phyloP scores from a whole-genome alignment of 1,140 invertebrate genomes.

The Caenorhabditis brenneri region DNA sequence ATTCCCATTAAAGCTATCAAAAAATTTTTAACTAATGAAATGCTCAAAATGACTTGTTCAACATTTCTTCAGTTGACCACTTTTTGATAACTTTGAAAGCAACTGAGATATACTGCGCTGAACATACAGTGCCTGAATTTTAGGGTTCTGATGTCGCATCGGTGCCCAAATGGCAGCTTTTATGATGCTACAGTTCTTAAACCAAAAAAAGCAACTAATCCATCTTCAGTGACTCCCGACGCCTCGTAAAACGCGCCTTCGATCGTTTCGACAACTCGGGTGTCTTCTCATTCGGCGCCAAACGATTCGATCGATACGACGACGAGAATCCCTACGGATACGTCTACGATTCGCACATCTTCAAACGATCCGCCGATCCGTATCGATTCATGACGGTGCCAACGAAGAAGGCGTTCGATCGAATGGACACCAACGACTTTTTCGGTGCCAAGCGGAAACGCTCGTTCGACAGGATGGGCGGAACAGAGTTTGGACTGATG shows the following conservation, averaged over 20 bases:
- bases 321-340: slow-evolving; percentile 20
- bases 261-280: slow-evolving; percentile 32
- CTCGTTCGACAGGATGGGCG: neutral
- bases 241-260: slow-evolving; percentile 7
- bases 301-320: slow-evolving; percentile 38
- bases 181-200: too few relatives aligned
- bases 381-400: neutral
- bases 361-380: neutral
- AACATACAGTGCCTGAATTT: too few relatives aligned
- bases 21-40: too few relatives aligned
- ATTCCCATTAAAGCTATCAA: too few relatives aligned
- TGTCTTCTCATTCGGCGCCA: slow-evolving; percentile 24
- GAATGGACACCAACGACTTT: slow-evolving; percentile 24
- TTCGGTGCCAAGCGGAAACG: slow-evolving; percentile 21
- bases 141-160: too few relatives aligned
- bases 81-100: too few relatives aligned
- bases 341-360: neutral
- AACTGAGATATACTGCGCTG: too few relatives aligned
- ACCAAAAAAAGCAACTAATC: too few relatives aligned
- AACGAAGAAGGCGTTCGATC: slow-evolving; percentile 6
- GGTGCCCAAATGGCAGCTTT: too few relatives aligned
- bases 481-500: slow-evolving; percentile 30
- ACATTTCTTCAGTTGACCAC: too few relatives aligned
- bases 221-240: neutral
- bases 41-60: too few relatives aligned